These are phyloP conservation scores for Oxygymnocypris stewartii DNA, from an alignment of 2,113 vertebrate genomes.

Conservation along the genomic window DNA sequence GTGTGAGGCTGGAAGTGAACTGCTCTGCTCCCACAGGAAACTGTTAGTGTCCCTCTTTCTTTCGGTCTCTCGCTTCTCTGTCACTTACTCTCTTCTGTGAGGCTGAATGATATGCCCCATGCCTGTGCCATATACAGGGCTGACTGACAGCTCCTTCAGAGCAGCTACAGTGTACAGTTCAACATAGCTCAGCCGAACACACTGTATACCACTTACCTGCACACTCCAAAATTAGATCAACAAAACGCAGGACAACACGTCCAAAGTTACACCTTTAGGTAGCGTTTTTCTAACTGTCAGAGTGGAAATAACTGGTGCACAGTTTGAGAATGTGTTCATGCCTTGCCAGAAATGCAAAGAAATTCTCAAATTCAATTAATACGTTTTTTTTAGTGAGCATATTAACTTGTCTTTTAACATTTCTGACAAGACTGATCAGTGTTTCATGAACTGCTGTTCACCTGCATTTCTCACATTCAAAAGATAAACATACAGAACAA, in stretches of 20 bases:
- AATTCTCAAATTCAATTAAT: not conserved
- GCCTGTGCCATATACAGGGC: constrained; percentile 22
- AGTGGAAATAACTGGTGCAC: not conserved
- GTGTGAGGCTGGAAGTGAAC: constrained; percentile 54
- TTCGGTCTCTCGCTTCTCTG: constrained; percentile 26
- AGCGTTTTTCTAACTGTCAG: not conserved
- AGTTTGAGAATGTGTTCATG: not conserved
- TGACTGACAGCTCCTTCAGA: constrained; percentile 49
- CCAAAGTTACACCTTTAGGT: not conserved
- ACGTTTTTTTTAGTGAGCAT: not conserved
- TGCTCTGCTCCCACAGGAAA: constrained; percentile 51
- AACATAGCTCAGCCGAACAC: constrained; percentile 24
- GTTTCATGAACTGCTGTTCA: not conserved
- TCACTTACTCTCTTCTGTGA: constrained; percentile 11
- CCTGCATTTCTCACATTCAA: not conserved
- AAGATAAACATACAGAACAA: not conserved
- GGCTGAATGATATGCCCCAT: constrained; percentile 46
- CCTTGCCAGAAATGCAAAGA: not conserved
- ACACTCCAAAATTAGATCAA: constrained; percentile 8
- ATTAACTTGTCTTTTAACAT: not conserved
- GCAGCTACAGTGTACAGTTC: constrained; percentile 46
- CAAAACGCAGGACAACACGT: not conserved
- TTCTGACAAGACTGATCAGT: not conserved
- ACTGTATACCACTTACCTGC: constrained; percentile 18
- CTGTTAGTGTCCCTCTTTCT: constrained; percentile 30